Base-by-base conservation (phyloP, 2,113 vertebrate species). In the Choloepus hoffmanni region DNA sequence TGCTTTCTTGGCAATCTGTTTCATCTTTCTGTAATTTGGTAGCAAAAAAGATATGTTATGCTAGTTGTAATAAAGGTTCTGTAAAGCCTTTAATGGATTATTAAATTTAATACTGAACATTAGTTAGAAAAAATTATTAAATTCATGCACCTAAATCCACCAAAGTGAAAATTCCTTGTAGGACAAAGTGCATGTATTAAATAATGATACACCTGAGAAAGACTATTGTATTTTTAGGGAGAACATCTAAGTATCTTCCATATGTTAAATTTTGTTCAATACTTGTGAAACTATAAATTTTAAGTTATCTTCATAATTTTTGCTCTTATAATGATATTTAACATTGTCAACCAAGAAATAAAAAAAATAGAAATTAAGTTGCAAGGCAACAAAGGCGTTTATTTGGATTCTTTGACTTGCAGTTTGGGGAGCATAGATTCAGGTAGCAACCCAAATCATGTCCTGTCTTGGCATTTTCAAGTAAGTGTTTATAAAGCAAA, bases 81-180 rank as follows among this genome's bases (percentile, higher is more conserved):
- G 4, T 55, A 70, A 81, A 90, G 62, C 45, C 13, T 58, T 91
- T 88, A 84, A 60, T 92, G 82, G 33, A 87, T 85, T 87, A 88
- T 93, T 89, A 85, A 94, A 79, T 76, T 85, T 81, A 97, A 82
- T 43, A 84, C 14, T 60, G 45, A 96, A 36, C 5, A 70, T 94
- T 94, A 95, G 19, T n/a, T 77, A 81, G 81, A 72, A 93, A 23
- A 81, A 68, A 77, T 81, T 74, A 58, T 87, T 93, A 77, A 87
- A 88, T 90, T 88, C 79, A 36, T 5, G 79, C 0, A 63, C 85
- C 1, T 50, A 45, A 30, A 16, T 76, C 9, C 23, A 2, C 10
- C 30, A 81, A 85, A 95, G 28, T 94, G n/a, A 96, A 73, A 77
- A 30, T 82, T 81, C n/a, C 13, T 60, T 24, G 65, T 28, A 96